phyloP scores from a whole-genome alignment of 2,888 invertebrate genomes.

The Rhagonycha fulva region DNA sequence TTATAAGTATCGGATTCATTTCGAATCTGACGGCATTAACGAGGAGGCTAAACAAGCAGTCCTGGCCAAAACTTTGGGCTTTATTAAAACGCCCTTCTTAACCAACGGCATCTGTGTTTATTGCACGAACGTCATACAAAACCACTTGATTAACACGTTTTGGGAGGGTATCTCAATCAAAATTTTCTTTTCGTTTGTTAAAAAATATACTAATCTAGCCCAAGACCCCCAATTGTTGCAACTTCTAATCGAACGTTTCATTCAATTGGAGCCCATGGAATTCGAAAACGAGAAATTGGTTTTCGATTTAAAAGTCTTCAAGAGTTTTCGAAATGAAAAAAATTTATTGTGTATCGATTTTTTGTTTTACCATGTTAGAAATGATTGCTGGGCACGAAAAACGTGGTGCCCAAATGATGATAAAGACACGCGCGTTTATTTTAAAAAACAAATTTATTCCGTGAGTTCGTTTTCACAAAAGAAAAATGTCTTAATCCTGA shows the following conservation, averaged over 20 bases:
- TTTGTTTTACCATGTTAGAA: not conserved
- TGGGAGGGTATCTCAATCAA: not conserved
- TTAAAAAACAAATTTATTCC: not conserved
- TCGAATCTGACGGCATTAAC: not conserved
- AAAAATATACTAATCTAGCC: not conserved
- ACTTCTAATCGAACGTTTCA: not conserved
- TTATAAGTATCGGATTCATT: not conserved
- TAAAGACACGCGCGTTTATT: not conserved
- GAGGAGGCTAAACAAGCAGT: not conserved
- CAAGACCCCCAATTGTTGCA: not conserved
- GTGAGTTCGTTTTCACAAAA: not conserved
- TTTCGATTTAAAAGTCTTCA: not conserved
- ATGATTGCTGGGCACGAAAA: not conserved
- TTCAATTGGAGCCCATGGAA: not conserved
- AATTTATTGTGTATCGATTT: not conserved
- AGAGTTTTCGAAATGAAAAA: not conserved
- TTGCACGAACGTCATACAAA: not conserved
- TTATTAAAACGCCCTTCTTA: not conserved
- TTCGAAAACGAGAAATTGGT: not conserved
- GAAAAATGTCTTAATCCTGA: not conserved
- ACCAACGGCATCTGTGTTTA: not conserved
- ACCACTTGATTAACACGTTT: not conserved
- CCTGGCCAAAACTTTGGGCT: not conserved
- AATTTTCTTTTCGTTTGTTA: not conserved
- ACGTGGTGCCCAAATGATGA: not conserved